Evolutionary conservation across 2,113 vertebrate species (phyloP).

Genomic region (Platichthys flesus): DNA sequence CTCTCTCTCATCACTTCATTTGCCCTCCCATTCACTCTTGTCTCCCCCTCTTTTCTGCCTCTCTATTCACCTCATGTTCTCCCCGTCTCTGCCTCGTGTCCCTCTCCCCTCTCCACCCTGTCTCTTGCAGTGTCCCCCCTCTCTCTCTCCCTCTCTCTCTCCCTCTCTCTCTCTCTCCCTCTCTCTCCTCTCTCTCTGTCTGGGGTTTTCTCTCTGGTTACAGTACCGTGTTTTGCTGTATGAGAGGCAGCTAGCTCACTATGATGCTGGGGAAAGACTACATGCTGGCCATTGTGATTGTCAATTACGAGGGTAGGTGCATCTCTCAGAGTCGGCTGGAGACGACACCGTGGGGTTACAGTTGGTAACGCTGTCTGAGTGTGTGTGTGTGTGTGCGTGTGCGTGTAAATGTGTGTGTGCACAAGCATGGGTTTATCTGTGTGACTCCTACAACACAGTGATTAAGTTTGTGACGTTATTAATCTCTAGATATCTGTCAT

Average conservation of each 20-base stretch:
- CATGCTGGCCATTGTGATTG: conserved; percentile 83
- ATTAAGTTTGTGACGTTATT: conserved; percentile 44
- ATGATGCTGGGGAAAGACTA: conserved; percentile 83
- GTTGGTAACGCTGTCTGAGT: conserved; percentile 30
- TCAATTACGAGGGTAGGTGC: conserved; percentile 84
- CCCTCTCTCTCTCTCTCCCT: background rate
- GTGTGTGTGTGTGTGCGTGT: conserved; percentile 1
- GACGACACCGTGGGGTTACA: conserved; percentile 27
- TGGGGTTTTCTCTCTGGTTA: conserved; percentile 67
- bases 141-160: conserved; percentile 1
- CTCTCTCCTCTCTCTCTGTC: conserved; percentile 38
- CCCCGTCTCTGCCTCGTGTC: conserved; percentile 27
- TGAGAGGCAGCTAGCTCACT: conserved; percentile 72
- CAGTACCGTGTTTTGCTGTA: conserved; percentile 59
- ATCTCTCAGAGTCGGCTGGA: conserved; percentile 34
- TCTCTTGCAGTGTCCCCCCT: conserved; percentile 18
- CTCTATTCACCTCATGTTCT: conserved; percentile 20
- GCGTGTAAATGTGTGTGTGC: conserved; percentile 8
- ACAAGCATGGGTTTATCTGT: conserved; percentile 1
- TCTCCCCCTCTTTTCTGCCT: conserved; percentile 16
- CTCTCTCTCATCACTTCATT: background rate
- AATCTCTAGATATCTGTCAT: conserved; percentile 9
- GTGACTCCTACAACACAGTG: conserved; percentile 9
- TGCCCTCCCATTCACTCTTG: conserved; percentile 12
- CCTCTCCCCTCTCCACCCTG: conserved; percentile 1